phyloP scores from a whole-genome alignment of 2,888 invertebrate genomes.

The Charanyca ferruginea region DNA sequence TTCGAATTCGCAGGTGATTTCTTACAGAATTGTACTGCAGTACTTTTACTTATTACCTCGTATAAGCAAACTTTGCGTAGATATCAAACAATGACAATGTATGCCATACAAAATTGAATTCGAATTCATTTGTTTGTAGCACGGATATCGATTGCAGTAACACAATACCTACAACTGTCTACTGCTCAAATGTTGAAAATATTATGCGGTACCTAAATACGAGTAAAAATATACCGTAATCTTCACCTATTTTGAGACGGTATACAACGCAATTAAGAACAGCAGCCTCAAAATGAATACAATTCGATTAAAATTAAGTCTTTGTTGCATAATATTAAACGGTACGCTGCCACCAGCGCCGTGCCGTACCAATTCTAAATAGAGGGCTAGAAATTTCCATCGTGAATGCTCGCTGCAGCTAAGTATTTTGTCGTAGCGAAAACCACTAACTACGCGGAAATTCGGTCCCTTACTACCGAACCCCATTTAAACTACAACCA shows the following conservation, averaged over 20 bases:
- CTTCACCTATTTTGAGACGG: background rate
- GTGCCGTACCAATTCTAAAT: conserved; percentile 34
- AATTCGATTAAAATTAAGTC: conserved; percentile 43
- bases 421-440: conserved; percentile 73
- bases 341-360: conserved; percentile 7
- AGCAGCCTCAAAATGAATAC: conserved; percentile 26
- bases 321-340: conserved; percentile 52
- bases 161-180: background rate
- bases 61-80: too few relatives aligned
- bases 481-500: conserved; percentile 68
- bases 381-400: conserved; percentile 57
- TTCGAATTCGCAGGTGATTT: too few relatives aligned
- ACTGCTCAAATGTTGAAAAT: background rate
- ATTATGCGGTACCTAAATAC: background rate
- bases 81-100: too few relatives aligned
- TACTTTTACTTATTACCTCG: too few relatives aligned
- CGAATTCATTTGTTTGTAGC: background rate
- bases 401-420: conserved; percentile 53
- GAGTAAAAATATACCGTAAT: background rate
- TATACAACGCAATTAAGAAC: conserved; percentile 13
- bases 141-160: too few relatives aligned
- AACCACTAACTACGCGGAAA: conserved; percentile 78
- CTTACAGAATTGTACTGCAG: too few relatives aligned
- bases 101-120: too few relatives aligned
- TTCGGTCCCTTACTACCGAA: conserved; percentile 68